Percentiles rank a stretch among this genome's conserved stretches.
These are phyloP conservation scores for Myotis yumanensis DNA, from an alignment of 2,113 vertebrate species.

Conservation along the genomic window DNA sequence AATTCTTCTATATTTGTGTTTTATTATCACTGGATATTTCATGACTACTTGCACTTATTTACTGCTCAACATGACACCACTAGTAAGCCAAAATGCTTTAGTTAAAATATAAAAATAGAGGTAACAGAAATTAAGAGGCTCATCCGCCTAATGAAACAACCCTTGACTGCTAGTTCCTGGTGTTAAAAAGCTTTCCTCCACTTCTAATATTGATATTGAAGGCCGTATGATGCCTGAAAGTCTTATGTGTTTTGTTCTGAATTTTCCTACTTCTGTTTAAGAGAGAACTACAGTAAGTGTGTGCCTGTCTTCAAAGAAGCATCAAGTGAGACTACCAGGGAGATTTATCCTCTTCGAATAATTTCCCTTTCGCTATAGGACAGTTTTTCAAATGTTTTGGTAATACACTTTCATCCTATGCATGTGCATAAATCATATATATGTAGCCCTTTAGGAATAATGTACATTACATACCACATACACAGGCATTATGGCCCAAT, in stretches of 20 bases:
- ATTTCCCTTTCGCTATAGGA: not conserved
- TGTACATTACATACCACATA: not conserved
- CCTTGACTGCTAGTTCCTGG: not conserved
- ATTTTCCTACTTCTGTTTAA: constrained; percentile 11
- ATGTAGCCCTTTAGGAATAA: not conserved
- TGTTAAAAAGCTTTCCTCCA: not conserved
- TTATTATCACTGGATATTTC: not conserved
- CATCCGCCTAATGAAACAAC: not conserved
- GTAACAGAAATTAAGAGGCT: not conserved
- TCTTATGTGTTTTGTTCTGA: not conserved
- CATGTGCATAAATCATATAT: not conserved
- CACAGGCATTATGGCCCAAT: not conserved
- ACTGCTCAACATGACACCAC: not conserved
- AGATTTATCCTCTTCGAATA: not conserved
- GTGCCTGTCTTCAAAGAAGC: not conserved
- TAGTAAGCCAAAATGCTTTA: not conserved
- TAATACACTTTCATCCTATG: not conserved
- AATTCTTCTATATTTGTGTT: not conserved
- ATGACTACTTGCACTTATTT: not conserved
- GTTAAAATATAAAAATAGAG: constrained; percentile 6
- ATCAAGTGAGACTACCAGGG: not conserved
- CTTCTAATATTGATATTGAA: not conserved
- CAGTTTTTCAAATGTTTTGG: not conserved
- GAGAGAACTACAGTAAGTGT: not conserved
- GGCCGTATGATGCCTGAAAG: constrained; percentile 11